Evolutionary conservation across 2,797 vertebrate genomes (phyloP), one percentile per base, ranked within the genome.

Genomic region (Fundulus diaphanus): DNA sequence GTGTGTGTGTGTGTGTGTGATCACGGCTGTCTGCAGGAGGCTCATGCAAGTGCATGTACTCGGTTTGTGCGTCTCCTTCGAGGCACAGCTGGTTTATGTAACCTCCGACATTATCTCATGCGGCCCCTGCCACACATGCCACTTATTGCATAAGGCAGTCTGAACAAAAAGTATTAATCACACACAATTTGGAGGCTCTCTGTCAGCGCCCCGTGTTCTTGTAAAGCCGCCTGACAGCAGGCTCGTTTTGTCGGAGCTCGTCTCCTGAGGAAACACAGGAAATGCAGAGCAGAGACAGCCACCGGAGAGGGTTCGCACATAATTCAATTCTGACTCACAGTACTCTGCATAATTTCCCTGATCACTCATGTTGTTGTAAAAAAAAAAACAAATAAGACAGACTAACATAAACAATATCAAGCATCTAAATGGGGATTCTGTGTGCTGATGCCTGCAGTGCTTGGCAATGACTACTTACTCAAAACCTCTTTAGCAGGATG

Each of bases 131-230:
- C 84, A 81, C 70, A 85, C 79, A 89, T 85, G 85, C 86, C 85
- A 81, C 77, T 87, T 82, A 84, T 89, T 89, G 79, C 83, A 84
- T 82, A 88, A 91, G 79, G 63, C 59, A 27, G 5, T 73, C 77
- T 81, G 76, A 81, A 81, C 37, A 73, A 80, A 82, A 72, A 59
- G 71, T 68, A 86, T 83, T 92, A 82, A 91, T 92, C 87, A 82
- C 79, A 82, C 79, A 85, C 72, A 82, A 85, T 86, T 85, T 73
- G 52, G 77, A 79, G 72, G 70, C 77, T 81, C 37, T 24, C 73
- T 74, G 73, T 72, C 63, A 57, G 59, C 33, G 79, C 88, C 85
- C 74, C 27, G 66, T 85, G 82, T 88, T 80, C 90, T n/a, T 83
- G 86, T 72, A 82, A 91, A 82, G 74, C 76, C 24, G 40, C 51